Evolutionary conservation across 2,888 invertebrate genomes (phyloP), one percentile per base, ranked within the genome.

Genomic region (Galerucella calmariensis): DNA sequence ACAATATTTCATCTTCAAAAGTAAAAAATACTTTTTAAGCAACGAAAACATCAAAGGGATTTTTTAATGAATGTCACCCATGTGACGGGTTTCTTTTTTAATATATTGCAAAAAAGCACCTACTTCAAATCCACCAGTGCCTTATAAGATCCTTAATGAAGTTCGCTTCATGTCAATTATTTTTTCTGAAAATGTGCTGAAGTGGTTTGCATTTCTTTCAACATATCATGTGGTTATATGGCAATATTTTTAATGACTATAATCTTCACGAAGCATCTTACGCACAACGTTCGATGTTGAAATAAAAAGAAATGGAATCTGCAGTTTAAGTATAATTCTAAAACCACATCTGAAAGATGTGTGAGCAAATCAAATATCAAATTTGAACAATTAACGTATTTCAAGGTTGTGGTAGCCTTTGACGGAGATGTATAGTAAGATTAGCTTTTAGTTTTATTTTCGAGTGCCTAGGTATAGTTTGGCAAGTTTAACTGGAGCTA

Each of bases 91-190:
- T 35, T 6, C 27, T 27, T 5, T 16, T 56, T 16, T 16, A 56
- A 56, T 16, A 0, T 9, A 56, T 56, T 20, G 56, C 16, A 1
- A 20, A 2, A 56, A 56, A 20, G 20, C 27, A 27, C 27, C 6
- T 41, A n/a, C 4, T 14, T 51, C 6, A 51, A 51, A 56, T 20
- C 56, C 56, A 20, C 56, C 56, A 56, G 56, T 20, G 56, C 56
- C 20, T 56, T 11, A 8, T 16, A 16, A 56, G 16, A 56, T 16
- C 16, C 3, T 56, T 20, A 56, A 56, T 56, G 20, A 9, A 56
- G 20, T 16, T 56, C 16, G 20, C 56, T 56, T 56, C 56, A 56
- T 20, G 56, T 56, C 56, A 56, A 56, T 56, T 56, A 53, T 53
- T 56, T 56, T 56, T 56, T 56, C 20, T 20, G 56, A 16, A 56